phyloP scores from a whole-genome alignment of 2,888 invertebrate genomes.

The Lissonota sp. region DNA sequence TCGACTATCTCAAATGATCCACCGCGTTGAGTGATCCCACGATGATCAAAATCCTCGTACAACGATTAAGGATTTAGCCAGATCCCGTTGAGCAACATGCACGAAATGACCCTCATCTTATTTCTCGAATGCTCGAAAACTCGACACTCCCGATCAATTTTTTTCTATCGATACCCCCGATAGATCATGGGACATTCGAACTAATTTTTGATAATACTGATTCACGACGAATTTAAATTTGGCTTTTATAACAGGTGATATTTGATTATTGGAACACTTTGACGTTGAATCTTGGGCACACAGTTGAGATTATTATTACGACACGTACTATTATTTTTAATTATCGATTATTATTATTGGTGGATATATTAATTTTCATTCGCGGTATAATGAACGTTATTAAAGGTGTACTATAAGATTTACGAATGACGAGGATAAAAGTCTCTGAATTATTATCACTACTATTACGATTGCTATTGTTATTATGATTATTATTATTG shows the following conservation, averaged over 20 bases:
- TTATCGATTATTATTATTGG: slow-evolving; percentile 30
- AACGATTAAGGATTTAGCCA: slow-evolving; percentile 54
- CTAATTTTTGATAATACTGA: slow-evolving; percentile 37
- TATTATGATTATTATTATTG: slow-evolving; percentile 24
- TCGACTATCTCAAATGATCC: too few relatives aligned
- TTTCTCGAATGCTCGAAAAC: slow-evolving; percentile 39
- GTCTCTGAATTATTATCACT: too few relatives aligned
- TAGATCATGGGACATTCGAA: slow-evolving; percentile 9
- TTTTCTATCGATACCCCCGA: neutral
- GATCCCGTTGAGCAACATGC: slow-evolving; percentile 47
- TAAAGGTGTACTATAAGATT: slow-evolving; percentile 22
- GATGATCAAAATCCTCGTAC: neutral
- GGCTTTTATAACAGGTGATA: slow-evolving; percentile 34
- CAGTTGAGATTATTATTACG: slow-evolving; percentile 30
- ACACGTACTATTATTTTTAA: slow-evolving; percentile 3
- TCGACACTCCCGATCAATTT: neutral
- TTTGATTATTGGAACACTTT: slow-evolving; percentile 60
- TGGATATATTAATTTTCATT: slow-evolving; percentile 26
- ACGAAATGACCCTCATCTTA: slow-evolving; percentile 48
- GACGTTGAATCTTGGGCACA: slow-evolving; percentile 48
- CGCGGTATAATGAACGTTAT: slow-evolving; percentile 30
- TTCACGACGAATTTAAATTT: slow-evolving; percentile 15
- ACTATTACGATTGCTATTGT: too few relatives aligned
- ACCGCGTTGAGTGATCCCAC: neutral
- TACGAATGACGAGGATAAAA: too few relatives aligned